Conservation (phyloP, 1,140 invertebrate genomes). For the Cepaea nemoralis region DNA sequence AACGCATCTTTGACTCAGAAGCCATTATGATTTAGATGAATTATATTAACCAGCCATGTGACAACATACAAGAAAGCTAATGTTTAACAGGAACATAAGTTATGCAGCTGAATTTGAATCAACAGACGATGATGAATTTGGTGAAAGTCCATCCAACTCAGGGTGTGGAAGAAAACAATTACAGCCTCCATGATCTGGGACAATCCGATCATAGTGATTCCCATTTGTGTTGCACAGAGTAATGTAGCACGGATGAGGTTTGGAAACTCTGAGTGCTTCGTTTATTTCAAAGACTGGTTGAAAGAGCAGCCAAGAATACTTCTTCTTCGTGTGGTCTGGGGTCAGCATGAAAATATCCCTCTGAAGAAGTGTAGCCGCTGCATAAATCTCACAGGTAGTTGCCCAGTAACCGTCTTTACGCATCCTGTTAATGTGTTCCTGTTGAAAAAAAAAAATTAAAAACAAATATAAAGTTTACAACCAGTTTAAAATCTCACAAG, state of each 20-base stretch:
- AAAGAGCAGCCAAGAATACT: slow-evolving; percentile 63
- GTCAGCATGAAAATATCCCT: slow-evolving; percentile 63
- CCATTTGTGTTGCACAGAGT: slow-evolving; percentile 64
- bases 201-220: slow-evolving; percentile 63
- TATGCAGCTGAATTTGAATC: no score
- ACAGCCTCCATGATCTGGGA: slow-evolving; percentile 47
- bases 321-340: slow-evolving; percentile 52
- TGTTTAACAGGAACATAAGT: no score
- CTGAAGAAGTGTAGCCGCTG: slow-evolving; percentile 60
- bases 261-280: not conserved
- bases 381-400: slow-evolving; percentile 66
- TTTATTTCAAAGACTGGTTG: slow-evolving; percentile 21
- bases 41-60: no score
- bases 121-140: no score
- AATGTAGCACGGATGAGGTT: slow-evolving; percentile 53
- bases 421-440: slow-evolving; percentile 58
- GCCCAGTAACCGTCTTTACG: slow-evolving; percentile 57
- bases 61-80: no score
- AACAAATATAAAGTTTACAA: not conserved
- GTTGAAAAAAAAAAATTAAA: not conserved
- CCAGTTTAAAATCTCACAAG: not conserved
- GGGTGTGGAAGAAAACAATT: slow-evolving; percentile 55
- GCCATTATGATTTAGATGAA: no score
- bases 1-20: no score
- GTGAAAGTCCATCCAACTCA: slow-evolving; percentile 45